Evolutionary conservation across 2,113 vertebrate species (phyloP).

Genomic region (Bubo blakistoni): DNA sequence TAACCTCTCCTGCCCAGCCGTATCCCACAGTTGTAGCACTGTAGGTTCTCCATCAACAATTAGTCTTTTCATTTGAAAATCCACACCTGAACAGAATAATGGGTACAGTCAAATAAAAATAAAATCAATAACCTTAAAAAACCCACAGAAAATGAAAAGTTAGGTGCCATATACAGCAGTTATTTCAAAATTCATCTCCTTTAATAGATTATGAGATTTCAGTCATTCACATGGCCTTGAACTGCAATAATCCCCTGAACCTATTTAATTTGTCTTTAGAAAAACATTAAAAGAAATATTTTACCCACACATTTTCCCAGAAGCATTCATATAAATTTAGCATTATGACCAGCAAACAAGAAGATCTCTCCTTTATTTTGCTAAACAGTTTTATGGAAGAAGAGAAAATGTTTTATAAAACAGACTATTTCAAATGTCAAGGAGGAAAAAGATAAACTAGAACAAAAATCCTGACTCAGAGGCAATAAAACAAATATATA

Average conservation of each 20-base stretch:
- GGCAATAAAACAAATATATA: background rate
- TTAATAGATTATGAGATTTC: background rate
- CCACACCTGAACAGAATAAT: conserved; percentile 81
- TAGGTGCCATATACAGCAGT: background rate
- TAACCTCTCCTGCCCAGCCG: conserved; percentile 94
- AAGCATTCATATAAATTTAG: background rate
- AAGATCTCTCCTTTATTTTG: background rate
- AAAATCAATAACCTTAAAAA: background rate
- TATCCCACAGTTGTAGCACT: conserved; percentile 92
- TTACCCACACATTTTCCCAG: background rate
- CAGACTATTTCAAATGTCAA: background rate
- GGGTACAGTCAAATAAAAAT: background rate
- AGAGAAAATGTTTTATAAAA: background rate
- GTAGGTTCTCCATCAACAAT: conserved; percentile 91
- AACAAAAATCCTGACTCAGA: background rate
- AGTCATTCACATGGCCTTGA: background rate
- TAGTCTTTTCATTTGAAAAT: conserved; percentile 95
- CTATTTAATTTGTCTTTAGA: background rate
- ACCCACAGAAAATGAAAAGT: background rate
- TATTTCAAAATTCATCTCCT: background rate
- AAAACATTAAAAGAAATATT: background rate
- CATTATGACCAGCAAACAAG: background rate
- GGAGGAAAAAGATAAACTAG: background rate
- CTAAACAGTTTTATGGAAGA: background rate
- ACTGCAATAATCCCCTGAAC: background rate